Conservation (phyloP, 2,797 vertebrate species). For the Sciurus carolinensis region DNA sequence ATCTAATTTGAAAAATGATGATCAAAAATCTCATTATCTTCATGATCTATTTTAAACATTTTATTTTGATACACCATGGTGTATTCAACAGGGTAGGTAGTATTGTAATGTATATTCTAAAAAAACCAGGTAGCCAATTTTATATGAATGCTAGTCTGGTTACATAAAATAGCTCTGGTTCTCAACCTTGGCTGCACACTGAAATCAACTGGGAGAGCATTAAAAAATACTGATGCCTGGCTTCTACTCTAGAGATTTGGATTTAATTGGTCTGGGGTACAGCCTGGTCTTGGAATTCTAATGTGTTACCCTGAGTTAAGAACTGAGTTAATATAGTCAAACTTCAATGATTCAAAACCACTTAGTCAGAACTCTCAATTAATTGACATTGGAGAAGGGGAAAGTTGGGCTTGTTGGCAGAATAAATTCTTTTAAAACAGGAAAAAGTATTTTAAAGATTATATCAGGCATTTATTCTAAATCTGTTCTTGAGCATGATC, state of each 20-base stretch:
- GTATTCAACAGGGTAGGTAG: conserved; percentile 44
- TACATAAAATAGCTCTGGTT: conserved; percentile 36
- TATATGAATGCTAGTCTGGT: neutral
- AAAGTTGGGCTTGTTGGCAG: neutral
- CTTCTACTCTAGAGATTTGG: neutral
- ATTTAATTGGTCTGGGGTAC: conserved; percentile 31
- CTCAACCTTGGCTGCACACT: neutral
- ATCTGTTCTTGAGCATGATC: neutral
- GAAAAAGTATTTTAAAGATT: neutral
- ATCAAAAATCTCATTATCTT: conserved; percentile 57
- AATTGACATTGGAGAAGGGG: neutral
- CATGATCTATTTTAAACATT: conserved; percentile 44
- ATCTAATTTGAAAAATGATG: conserved; percentile 46
- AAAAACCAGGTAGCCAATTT: conserved; percentile 45
- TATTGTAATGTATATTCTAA: neutral
- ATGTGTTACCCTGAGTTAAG: conserved; percentile 25
- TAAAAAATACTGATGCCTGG: conserved; percentile 32
- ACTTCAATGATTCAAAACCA: conserved; percentile 36
- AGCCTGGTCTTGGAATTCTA: conserved; percentile 30
- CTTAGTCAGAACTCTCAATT: conserved; percentile 57
- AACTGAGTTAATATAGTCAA: conserved; percentile 5
- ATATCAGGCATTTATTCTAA: neutral
- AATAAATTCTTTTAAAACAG: neutral
- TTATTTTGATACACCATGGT: conserved; percentile 45
- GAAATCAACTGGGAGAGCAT: neutral